A percentile compares a stretch with the other conserved stretches of the same genome.
These are phyloP conservation scores for Tauraco hartlaubi DNA, from an alignment of 2,797 vertebrate species.

Conservation along the genomic window DNA sequence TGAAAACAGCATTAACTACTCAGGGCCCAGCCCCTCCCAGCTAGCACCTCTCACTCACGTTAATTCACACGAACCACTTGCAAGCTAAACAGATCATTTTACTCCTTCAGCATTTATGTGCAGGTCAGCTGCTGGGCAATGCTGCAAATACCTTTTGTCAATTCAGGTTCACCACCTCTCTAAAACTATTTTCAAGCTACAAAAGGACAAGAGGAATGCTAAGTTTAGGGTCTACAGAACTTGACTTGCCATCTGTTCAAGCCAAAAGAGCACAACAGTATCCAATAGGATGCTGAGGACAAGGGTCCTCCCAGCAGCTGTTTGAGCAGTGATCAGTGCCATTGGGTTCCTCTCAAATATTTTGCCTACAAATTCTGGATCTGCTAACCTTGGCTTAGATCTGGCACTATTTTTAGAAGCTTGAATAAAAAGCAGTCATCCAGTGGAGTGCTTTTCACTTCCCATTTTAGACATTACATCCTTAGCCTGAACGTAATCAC, in stretches of 20 bases:
- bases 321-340: neutral
- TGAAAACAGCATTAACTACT: neutral
- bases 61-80: neutral
- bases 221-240: neutral
- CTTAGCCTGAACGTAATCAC: neutral
- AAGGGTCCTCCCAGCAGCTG: neutral
- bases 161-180: neutral
- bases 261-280: neutral
- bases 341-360: neutral
- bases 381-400: constrained; percentile 71
- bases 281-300: neutral
- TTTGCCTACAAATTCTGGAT: constrained; percentile 69
- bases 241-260: neutral
- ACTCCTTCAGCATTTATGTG: neutral
- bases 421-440: constrained; percentile 65
- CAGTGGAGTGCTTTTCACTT: constrained; percentile 65
- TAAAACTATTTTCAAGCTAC: neutral
- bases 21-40: neutral
- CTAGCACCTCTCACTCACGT: neutral
- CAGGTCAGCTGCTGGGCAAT: neutral
- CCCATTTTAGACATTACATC: constrained; percentile 70
- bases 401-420: constrained; percentile 74
- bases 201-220: neutral
- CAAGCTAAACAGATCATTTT: neutral
- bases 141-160: neutral